phyloP scores from a whole-genome alignment of 92 coral and sea anemone species.

The Plumapathes pennacea region DNA sequence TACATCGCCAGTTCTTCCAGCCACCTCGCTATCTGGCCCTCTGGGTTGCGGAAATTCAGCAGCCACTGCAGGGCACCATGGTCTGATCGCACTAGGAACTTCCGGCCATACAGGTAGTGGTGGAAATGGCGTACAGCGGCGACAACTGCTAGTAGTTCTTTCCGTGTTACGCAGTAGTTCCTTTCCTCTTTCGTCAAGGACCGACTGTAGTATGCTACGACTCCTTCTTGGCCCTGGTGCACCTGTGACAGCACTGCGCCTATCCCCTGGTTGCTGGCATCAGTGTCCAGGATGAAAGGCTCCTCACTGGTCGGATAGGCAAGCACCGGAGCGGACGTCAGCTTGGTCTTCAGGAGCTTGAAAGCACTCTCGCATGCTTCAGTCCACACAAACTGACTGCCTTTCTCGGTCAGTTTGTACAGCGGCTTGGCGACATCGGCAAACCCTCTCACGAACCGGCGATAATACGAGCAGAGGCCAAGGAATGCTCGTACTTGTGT shows the following conservation, averaged over 20 bases:
- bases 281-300: constrained; percentile 41
- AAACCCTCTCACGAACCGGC: constrained; percentile 52
- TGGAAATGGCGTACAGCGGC: constrained; percentile 56
- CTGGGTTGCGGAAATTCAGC: constrained; percentile 38
- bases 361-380: constrained; percentile 17
- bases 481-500: constrained; percentile 56
- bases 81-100: constrained; percentile 32
- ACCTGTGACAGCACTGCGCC: constrained; percentile 60
- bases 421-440: constrained; percentile 50
- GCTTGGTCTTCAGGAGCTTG: constrained; percentile 5
- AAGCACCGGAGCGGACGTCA: constrained; percentile 25
- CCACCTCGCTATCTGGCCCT: constrained; percentile 47
- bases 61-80: constrained; percentile 49
- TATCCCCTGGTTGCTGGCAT: constrained; percentile 26
- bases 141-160: constrained; percentile 29
- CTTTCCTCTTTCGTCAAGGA: constrained; percentile 42
- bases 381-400: constrained; percentile 25
- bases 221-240: constrained; percentile 33
- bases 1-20: constrained; percentile 31
- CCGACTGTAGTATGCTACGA: constrained; percentile 61
- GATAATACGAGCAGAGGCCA: constrained; percentile 55
- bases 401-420: constrained; percentile 52
- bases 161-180: constrained; percentile 62
- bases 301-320: constrained; percentile 21
- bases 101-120: constrained; percentile 37